Conservation (phyloP, 1,140 invertebrate genomes). For the Aphaenogaster floridana region DNA sequence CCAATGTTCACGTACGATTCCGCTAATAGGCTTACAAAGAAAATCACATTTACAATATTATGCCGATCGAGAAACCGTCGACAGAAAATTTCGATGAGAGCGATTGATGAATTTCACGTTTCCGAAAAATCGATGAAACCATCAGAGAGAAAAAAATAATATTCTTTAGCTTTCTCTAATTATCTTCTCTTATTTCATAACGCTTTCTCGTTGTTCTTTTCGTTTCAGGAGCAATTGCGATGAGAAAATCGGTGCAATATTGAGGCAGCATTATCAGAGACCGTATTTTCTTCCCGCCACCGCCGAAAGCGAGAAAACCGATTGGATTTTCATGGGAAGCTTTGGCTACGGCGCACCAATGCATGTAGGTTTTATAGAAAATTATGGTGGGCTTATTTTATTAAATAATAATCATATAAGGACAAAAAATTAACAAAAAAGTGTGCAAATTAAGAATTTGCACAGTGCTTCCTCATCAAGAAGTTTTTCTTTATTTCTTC, state of each 20-base stretch:
- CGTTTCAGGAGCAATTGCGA: conserved; percentile 95
- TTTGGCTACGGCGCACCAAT: conserved; percentile 97
- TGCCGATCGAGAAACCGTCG: neutral
- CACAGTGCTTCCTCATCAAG: too few species aligned
- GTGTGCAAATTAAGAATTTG: too few species aligned
- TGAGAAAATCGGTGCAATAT: conserved; percentile 90
- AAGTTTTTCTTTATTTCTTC: too few species aligned
- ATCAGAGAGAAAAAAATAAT: neutral
- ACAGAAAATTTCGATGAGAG: neutral
- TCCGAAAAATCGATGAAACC: neutral
- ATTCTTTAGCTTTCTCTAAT: neutral
- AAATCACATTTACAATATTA: conserved; percentile 5
- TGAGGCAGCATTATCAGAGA: conserved; percentile 93
- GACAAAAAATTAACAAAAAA: too few species aligned
- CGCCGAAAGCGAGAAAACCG: conserved; percentile 94
- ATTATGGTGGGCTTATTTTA: neutral
- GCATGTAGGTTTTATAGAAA: conserved; percentile 91
- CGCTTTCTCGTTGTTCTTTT: neutral
- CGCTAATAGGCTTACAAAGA: conserved; percentile 54
- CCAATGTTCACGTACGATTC: conserved; percentile 44
- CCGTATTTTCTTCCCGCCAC: conserved; percentile 96
- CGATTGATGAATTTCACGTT: neutral
- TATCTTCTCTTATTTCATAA: neutral
- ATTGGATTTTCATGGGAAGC: conserved; percentile 99
- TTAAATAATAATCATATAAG: neutral